A percentile compares a stretch with the other conserved stretches of the same genome.
These are phyloP conservation scores for Plectrocnemia conspersa DNA, from an alignment of 1,140 invertebrate genomes.

Conservation along the genomic window DNA sequence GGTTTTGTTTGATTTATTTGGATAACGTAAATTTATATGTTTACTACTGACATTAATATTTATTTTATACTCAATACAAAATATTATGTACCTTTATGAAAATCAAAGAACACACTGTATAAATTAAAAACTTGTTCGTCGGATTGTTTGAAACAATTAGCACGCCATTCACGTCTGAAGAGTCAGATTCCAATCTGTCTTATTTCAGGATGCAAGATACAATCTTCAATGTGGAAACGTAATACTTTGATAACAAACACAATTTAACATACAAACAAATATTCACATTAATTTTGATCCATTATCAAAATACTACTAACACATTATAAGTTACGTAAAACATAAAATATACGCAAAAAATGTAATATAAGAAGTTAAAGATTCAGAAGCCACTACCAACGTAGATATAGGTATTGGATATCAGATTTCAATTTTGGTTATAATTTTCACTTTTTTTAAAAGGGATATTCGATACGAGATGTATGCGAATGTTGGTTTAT, in stretches of 20 bases:
- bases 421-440: too few relatives aligned
- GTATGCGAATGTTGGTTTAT: too few relatives aligned
- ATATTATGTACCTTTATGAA: not conserved
- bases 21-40: too few relatives aligned
- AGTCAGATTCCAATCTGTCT: constrained; percentile 23
- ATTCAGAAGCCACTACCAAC: constrained; percentile 4
- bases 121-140: too few relatives aligned
- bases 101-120: not conserved
- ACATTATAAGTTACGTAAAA: not conserved
- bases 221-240: constrained; percentile 7
- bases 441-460: too few relatives aligned
- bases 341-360: constrained; percentile 2
- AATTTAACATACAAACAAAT: not conserved
- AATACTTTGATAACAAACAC: not conserved
- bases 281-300: too few relatives aligned
- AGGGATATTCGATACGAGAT: too few relatives aligned
- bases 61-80: constrained; percentile 4
- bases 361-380: constrained; percentile 9
- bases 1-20: too few relatives aligned
- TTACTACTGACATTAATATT: too few relatives aligned
- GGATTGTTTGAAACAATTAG: constrained; percentile 20
- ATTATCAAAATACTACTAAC: not conserved
- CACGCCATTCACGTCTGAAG: constrained; percentile 22
- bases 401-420: too few relatives aligned
- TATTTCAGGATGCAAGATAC: constrained; percentile 21